A percentile compares a stretch with the other conserved stretches of the same genome.
Conservation (phyloP, 2,888 invertebrate genomes). For the Flexamia atlantica region DNA sequence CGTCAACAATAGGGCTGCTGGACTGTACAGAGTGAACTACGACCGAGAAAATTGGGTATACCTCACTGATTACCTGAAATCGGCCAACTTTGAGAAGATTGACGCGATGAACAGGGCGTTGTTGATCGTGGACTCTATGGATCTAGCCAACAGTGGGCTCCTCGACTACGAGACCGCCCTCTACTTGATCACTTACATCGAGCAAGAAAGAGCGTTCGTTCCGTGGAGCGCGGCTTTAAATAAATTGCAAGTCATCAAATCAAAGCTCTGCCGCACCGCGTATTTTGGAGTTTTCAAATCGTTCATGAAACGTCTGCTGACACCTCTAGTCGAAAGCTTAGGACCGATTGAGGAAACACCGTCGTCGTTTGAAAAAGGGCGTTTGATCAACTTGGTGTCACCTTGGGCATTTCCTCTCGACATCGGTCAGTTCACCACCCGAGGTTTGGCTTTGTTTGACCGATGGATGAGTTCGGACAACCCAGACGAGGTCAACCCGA, state of each 20-base stretch:
- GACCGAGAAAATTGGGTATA: slow-evolving; percentile 83
- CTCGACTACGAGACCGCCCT: slow-evolving; percentile 82
- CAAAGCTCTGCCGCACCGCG: slow-evolving; percentile 79
- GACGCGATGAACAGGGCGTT: slow-evolving; percentile 87
- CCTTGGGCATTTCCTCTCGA: slow-evolving; percentile 82
- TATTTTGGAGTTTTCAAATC: slow-evolving; percentile 83
- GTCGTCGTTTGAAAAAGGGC: slow-evolving; percentile 79
- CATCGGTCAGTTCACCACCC: slow-evolving; percentile 80
- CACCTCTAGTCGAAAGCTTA: slow-evolving; percentile 82
- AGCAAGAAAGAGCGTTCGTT: slow-evolving; percentile 80
- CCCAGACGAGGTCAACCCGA: slow-evolving; percentile 80
- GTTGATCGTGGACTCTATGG: slow-evolving; percentile 88
- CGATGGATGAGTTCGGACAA: slow-evolving; percentile 79
- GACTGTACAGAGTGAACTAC: slow-evolving; percentile 86
- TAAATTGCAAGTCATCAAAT: slow-evolving; percentile 80
- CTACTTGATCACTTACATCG: slow-evolving; percentile 77
- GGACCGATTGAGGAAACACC: slow-evolving; percentile 77
- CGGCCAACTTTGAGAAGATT: slow-evolving; percentile 73
- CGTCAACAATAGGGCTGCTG: slow-evolving; percentile 75
- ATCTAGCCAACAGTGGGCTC: slow-evolving; percentile 81
- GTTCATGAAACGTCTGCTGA: slow-evolving; percentile 82
- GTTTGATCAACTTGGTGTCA: slow-evolving; percentile 80
- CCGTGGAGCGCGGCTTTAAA: slow-evolving; percentile 82
- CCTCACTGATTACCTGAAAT: slow-evolving; percentile 74
- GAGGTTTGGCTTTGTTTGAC: slow-evolving; percentile 80